A percentile compares a stretch with the other conserved stretches of the same genome.
Conservation (phyloP, 1,140 invertebrate species). For the Psilanteris sp. region DNA sequence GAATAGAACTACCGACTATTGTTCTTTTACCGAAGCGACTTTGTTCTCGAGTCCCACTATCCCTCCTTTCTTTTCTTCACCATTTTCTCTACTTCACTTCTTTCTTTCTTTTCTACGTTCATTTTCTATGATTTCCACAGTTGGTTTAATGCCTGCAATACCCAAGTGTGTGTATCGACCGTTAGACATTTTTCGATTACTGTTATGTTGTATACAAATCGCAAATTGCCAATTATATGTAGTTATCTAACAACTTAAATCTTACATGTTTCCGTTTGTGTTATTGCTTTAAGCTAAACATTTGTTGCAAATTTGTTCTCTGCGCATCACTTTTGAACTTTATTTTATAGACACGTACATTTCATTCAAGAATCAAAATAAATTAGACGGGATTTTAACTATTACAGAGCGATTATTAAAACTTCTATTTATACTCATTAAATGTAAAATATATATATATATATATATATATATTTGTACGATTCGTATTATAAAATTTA, state of each 20-base stretch:
- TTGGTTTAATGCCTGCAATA: slow-evolving; percentile 13
- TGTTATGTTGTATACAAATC: slow-evolving; percentile 1
- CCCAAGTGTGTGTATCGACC: slow-evolving; percentile 21
- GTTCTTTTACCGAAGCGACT: slow-evolving; percentile 52
- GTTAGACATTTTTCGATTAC: slow-evolving; percentile 16
- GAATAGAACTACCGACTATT: slow-evolving; percentile 51
- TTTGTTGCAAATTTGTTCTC: too few species aligned
- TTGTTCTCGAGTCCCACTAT: slow-evolving; percentile 16
- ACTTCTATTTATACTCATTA: too few species aligned
- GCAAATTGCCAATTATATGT: slow-evolving; percentile 26
- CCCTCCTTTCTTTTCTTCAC: not conserved
- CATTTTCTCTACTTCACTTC: not conserved
- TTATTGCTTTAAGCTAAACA: too few species aligned
- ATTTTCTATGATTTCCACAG: slow-evolving; percentile 27
- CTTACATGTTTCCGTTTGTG: too few species aligned
- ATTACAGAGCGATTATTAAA: too few species aligned
- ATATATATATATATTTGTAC: too few species aligned
- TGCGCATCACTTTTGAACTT: too few species aligned
- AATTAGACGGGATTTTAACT: too few species aligned
- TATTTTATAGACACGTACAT: too few species aligned
- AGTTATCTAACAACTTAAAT: slow-evolving; percentile 5
- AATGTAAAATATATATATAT: too few species aligned
- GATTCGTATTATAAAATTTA: too few species aligned
- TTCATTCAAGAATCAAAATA: too few species aligned
- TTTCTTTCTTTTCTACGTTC: slow-evolving; percentile 10